A percentile compares a stretch with the other conserved stretches of the same genome.
phyloP scores from a whole-genome alignment of 2,113 vertebrate species.

The Malurus melanocephalus region DNA sequence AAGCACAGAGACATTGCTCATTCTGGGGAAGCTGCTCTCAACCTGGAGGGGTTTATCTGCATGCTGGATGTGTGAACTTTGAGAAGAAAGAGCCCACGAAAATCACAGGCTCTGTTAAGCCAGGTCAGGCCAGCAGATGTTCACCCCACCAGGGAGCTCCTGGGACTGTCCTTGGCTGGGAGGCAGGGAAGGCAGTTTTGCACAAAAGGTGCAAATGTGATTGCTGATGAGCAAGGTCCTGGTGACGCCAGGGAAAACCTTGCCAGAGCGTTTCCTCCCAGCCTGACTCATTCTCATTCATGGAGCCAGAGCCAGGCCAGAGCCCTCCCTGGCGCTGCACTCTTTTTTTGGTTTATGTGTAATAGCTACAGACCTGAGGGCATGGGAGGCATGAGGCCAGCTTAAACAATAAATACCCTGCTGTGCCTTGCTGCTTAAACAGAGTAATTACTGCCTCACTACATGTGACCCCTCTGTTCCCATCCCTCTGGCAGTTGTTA shows the following conservation, averaged over 20 bases:
- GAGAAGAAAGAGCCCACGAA: neutral
- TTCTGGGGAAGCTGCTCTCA: neutral
- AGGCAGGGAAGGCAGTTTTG: neutral
- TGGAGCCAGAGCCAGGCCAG: constrained; percentile 40
- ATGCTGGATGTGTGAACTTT: neutral
- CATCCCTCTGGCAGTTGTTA: constrained; percentile 22
- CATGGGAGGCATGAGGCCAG: constrained; percentile 42
- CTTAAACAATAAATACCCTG: constrained; percentile 46
- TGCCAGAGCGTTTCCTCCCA: constrained; percentile 31
- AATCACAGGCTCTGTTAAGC: neutral
- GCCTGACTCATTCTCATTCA: constrained; percentile 41
- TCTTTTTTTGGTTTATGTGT: constrained; percentile 51
- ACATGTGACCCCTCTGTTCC: constrained; percentile 33
- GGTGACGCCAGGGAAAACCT: neutral
- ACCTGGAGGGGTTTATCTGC: neutral
- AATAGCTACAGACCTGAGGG: constrained; percentile 47
- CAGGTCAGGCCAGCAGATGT: fast-evolving
- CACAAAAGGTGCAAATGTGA: neutral
- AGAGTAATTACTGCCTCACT: constrained; percentile 31
- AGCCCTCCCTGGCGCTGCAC: constrained; percentile 26
- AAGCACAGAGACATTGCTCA: neutral
- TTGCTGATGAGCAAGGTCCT: constrained; percentile 5
- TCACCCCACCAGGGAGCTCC: neutral
- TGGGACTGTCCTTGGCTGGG: neutral
- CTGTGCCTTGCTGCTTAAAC: constrained; percentile 53